Evolutionary conservation across 92 coral and sea anemone species (phyloP), one percentile per base, ranked within the genome.

Genomic region (Scolanthus callimorphus): DNA sequence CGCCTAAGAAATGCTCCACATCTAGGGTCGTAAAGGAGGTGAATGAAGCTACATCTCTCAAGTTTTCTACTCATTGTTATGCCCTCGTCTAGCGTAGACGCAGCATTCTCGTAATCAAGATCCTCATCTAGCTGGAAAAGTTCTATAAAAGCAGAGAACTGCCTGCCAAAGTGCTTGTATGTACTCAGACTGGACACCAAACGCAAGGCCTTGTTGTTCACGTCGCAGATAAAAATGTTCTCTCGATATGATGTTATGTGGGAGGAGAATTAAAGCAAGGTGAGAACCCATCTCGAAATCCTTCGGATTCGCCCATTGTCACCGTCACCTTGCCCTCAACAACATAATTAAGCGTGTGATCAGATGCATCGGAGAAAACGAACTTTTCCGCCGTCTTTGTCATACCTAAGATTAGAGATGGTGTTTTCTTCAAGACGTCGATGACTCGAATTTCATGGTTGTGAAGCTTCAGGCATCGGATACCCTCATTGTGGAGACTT

Each of bases 1-100:
- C n/a, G n/a, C n/a, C n/a, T n/a, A n/a, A 67, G 28, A 75, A 68
- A 69, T 67, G 70, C 54, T 77, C 77, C 30, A 54, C 73, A 38
- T 70, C 67, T 3, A 69, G 41, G 4, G 66, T 77, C 24, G 78
- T 77, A 31, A 76, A 76, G 63, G 69, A 51, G 23, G 77, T 38
- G 61, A 77, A 77, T 10, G 9, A 53, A 49, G 62, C 20, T 52
- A 31, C 64, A 24, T 67, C 34, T 25, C 51, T 30, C 27, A 76
- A 39, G 50, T 67, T n/a, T n/a, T n/a, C n/a, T n/a, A n/a, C n/a
- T n/a, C 31, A 60, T 46, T 10, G 45, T 61, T 52, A 69, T 37
- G 29, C 77, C 84, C 30, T 77, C 77, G 20, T 77, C 78, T 8
- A 57, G 19, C 3, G 3, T 57, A 9, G 4, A n/a, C 62, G 27